Percentiles rank a stretch among this genome's conserved stretches.
phyloP scores from a whole-genome alignment of 35 echinoderm and acorn worm species.

The Holothuria glaberrima region DNA sequence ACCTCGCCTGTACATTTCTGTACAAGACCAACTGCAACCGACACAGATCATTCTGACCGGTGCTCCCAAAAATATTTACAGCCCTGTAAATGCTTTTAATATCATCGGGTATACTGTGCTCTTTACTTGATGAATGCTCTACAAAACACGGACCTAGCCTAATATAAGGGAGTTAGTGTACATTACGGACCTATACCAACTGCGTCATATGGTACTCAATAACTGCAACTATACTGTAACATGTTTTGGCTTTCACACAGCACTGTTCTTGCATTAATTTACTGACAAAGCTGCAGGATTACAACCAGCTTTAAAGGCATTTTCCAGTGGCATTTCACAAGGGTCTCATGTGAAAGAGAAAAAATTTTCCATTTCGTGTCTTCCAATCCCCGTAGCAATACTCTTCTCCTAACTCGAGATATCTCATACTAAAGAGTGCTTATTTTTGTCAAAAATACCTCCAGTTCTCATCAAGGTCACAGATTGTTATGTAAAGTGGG shows the following conservation, averaged over 20 bases:
- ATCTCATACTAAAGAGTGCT: too few species aligned
- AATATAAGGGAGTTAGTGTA: background rate
- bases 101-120: background rate
- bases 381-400: too few species aligned
- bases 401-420: too few species aligned
- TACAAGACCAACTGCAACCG: background rate
- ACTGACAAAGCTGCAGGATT: background rate
- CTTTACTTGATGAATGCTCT: background rate
- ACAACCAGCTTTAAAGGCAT: constrained; percentile 10
- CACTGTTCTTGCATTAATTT: background rate
- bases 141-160: background rate
- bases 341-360: too few species aligned
- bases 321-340: too few species aligned
- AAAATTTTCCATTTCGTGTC: too few species aligned
- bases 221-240: background rate
- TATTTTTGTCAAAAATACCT: too few species aligned
- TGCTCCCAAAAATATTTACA: background rate
- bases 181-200: too few species aligned
- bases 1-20: background rate
- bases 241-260: constrained; percentile 14
- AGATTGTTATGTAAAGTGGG: too few species aligned
- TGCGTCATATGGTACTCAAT: background rate
- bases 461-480: too few species aligned
- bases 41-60: background rate
- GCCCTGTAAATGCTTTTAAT: background rate